A percentile compares a stretch with the other conserved stretches of the same genome.
Evolutionary conservation across 2,113 vertebrate genomes (phyloP).

Genomic region (Corythaeola cristata): DNA sequence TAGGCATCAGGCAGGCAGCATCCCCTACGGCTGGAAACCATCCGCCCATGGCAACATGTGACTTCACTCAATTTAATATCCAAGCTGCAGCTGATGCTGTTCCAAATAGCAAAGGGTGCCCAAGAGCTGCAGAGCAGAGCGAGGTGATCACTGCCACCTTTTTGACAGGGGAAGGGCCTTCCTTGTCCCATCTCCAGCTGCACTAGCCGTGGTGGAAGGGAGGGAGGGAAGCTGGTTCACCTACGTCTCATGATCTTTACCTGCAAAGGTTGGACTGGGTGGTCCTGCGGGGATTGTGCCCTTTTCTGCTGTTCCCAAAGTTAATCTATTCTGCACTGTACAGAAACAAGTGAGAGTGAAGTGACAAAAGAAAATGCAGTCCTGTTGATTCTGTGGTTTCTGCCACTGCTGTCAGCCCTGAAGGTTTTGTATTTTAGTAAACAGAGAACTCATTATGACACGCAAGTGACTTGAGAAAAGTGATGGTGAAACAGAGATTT

Average conservation of each 20-base stretch:
- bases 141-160: neutral
- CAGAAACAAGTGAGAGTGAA: neutral
- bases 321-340: neutral
- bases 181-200: neutral
- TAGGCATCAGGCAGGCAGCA: neutral
- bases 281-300: neutral
- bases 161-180: neutral
- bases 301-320: neutral
- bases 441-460: constrained; percentile 3
- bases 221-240: neutral
- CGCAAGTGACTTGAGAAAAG: neutral
- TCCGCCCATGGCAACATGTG: neutral
- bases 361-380: constrained; percentile 10
- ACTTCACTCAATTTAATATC: neutral
- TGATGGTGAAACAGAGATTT: neutral
- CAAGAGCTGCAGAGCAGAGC: neutral
- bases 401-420: constrained; percentile 5
- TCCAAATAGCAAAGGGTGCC: neutral
- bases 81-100: neutral
- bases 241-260: neutral
- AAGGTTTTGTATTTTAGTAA: constrained; percentile 24
- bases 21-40: neutral
- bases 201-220: neutral
- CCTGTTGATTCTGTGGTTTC: constrained; percentile 10
- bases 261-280: neutral